Evolutionary conservation across 2,113 vertebrate species (phyloP), one percentile per base, ranked within the genome.

Genomic region (Cacatua alba): DNA sequence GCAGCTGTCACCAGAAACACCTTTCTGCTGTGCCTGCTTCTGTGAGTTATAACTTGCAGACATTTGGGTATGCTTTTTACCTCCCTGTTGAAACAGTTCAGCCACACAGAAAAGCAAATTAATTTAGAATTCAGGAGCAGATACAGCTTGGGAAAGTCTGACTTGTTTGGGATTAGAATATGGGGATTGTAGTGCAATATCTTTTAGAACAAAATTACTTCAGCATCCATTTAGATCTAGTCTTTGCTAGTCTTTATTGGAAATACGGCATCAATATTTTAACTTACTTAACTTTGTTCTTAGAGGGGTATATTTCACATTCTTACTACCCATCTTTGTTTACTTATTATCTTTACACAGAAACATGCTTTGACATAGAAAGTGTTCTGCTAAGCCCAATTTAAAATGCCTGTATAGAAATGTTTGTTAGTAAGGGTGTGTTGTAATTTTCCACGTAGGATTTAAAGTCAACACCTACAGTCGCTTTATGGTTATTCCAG

Each of bases 341-440:
- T 86, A 51, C 53, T 81, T 84, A 57, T 46, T 62, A 48, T 91
- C 62, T 82, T 93, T 86, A 68, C 62, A 68, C 8, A 52, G 39
- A 63, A 92, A 63, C 15, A 41, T 48, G 29, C 74, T 91, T 96
- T 91, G 86, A 89, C 86, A 88, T n/a, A 43, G 76, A 68, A 94
- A 88, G 37, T 7, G 17, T 25, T 78, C 39, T 11, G 17, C 33
- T 69, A 67, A 70, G 75, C 44, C 53, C 41, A 65, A 18, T 31
- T 89, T 91, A 88, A 87, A 95, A 86, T 82, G 7, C 39, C 25
- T 90, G 21, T n/a, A 21, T 28, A 53, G 51, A 83, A 55, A 44
- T 10, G 3, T 86, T 90, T 81, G 8, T 68, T 77, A 69, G 16
- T 83, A 67, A 84, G 4, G 25, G 6, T 41, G 44, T 3, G 4